phyloP scores from a whole-genome alignment of 2,888 invertebrate genomes.

The Apamea sordens region DNA sequence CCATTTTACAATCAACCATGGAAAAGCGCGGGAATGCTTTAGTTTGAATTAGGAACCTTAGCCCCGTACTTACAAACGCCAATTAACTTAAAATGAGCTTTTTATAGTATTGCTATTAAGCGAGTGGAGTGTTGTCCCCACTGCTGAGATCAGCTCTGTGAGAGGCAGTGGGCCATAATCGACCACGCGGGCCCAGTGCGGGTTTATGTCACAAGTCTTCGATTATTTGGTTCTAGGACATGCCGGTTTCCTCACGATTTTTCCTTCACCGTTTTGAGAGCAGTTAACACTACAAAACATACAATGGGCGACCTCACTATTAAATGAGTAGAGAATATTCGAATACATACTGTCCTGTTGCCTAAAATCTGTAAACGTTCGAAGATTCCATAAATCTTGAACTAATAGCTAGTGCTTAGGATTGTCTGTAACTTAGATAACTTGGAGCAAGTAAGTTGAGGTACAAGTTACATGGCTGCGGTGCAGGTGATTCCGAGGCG shows the following conservation, averaged over 20 bases:
- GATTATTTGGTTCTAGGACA: no score
- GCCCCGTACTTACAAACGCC: not conserved
- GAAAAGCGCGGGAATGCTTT: not conserved
- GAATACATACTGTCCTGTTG: no score
- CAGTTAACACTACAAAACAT: no score
- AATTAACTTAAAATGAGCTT: not conserved
- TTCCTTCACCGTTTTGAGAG: no score
- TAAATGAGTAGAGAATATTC: not conserved
- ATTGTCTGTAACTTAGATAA: constrained; percentile 31
- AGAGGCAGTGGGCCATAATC: no score
- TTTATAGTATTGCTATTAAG: not conserved
- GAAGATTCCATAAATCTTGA: constrained; percentile 7
- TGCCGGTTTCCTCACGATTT: no score
- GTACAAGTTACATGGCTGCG: constrained; percentile 24
- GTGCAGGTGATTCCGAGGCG: not conserved
- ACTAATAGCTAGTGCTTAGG: constrained; percentile 4
- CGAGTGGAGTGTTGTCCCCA: not conserved
- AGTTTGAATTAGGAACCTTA: not conserved
- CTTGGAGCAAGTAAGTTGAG: constrained; percentile 18
- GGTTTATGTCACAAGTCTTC: no score
- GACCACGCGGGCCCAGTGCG: no score
- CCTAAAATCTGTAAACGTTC: not conserved
- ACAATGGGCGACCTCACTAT: not conserved
- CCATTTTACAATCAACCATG: not conserved
- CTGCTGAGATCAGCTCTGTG: no score